Evolutionary conservation across 2,113 vertebrate genomes (phyloP), one percentile per base, ranked within the genome.

Genomic region (Dendrocopos noguchii): DNA sequence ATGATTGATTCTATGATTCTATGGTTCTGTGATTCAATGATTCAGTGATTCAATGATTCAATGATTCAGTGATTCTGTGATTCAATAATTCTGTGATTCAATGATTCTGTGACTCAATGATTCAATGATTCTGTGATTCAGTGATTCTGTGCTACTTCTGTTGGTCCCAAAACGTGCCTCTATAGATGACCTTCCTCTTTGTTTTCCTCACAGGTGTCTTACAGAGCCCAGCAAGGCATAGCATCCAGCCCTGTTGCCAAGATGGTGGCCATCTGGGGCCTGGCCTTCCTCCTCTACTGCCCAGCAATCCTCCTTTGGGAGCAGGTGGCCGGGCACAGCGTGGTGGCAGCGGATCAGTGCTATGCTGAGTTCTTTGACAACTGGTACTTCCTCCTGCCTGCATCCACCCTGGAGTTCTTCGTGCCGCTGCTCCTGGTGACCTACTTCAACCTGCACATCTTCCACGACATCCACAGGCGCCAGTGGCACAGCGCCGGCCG

Each of bases 381-480:
- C 73, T 99, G 98, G 98, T 98, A 98, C 91, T 98, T 98, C 93
- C 97, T 98, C 15, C 97, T 98, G 65, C 96, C 97, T 1, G 97
- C 98, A 0, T 98, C 98, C 10, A 97, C 98, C n/a, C 98, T 99
- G 31, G 99, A 99, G 94, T 99, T 99, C 96, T 98, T 99, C 73
- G 87, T 98, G 15, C 99, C 99, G 0, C 98, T 99, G 74, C 87
- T 99, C 70, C 97, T 95, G 1, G 98, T 99, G 96, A 95, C 97
- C 70, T 99, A 98, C 96, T 99, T 99, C 97, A 99, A 99, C 29
- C 29, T 98, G 31, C 97, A 96, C 94, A 99, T 99, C 95, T 99
- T 98, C 96, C 95, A 98, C 91, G 98, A 96, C 91, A 98, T 99
- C 77, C 98, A 98, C 76, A 98, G 96, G 39, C 64, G 79, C 15